Conservation (phyloP, 2,888 invertebrate species). For the Serrognathus titanus region DNA sequence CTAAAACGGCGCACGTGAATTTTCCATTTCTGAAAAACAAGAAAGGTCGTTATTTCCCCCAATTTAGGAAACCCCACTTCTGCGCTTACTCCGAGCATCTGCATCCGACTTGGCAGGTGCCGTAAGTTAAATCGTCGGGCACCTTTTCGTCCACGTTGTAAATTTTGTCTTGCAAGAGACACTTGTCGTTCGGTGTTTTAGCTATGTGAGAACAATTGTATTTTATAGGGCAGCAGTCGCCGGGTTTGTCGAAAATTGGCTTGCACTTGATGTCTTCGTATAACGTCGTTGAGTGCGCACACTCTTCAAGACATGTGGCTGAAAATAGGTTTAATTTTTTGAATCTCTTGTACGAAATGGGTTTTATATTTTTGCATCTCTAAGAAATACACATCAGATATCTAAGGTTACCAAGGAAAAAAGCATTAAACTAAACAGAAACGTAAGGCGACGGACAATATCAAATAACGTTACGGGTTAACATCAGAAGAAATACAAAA, state of each 20-base stretch:
- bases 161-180: slow-evolving; percentile 20
- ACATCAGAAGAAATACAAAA: too few species aligned
- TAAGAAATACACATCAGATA: too few species aligned
- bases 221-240: slow-evolving; percentile 20
- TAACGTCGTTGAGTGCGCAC: background rate
- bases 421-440: too few species aligned
- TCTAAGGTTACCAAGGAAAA: too few species aligned
- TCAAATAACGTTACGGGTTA: too few species aligned
- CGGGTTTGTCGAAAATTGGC: slow-evolving; percentile 18
- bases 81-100: slow-evolving; percentile 6
- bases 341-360: too few species aligned
- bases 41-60: background rate
- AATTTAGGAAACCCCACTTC: slow-evolving; percentile 6
- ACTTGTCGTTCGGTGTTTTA: slow-evolving; percentile 17
- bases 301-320: background rate
- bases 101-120: slow-evolving; percentile 21
- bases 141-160: slow-evolving; percentile 14
- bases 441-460: too few species aligned
- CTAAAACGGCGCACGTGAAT: slow-evolving; percentile 28
- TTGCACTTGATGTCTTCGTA: slow-evolving; percentile 23
- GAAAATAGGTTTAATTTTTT: background rate
- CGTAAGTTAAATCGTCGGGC: slow-evolving; percentile 15
- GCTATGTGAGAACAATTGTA: slow-evolving; percentile 24
- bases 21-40: background rate
- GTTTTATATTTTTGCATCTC: too few species aligned